Conservation (phyloP, 53 echinoderm and acorn worm genomes). For the Mesocentrotus franciscanus region DNA sequence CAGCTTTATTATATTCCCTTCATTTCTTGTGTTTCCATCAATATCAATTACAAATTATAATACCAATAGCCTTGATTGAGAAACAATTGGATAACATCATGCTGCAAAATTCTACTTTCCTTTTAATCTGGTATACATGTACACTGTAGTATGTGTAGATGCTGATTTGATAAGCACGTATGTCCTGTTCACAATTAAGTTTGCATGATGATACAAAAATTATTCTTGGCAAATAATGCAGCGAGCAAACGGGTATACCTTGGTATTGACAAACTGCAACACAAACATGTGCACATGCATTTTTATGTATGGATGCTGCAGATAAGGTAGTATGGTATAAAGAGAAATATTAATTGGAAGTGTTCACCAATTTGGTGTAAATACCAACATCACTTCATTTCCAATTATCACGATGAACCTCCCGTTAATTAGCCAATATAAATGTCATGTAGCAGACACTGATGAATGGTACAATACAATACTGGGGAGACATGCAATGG, state of each 20-base stretch:
- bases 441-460: not conserved
- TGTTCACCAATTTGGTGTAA: not conserved
- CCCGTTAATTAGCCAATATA: not conserved
- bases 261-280: not conserved
- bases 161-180: not conserved
- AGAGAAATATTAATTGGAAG: constrained; percentile 1
- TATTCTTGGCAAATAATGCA: not conserved
- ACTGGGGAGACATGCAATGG: constrained; percentile 20
- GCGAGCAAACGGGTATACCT: not conserved
- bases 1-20: not conserved
- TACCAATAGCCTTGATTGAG: not conserved
- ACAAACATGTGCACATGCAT: not conserved
- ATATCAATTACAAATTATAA: not conserved
- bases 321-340: not conserved
- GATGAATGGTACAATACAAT: constrained; percentile 20
- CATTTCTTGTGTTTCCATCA: not conserved
- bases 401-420: not conserved
- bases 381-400: not conserved
- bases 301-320: not conserved
- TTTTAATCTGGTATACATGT: not conserved
- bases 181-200: not conserved
- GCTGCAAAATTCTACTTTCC: not conserved
- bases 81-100: not conserved
- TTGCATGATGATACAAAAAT: not conserved
- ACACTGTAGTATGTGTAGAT: not conserved